Evolutionary conservation across 1,140 invertebrate genomes (phyloP), one percentile per base, ranked within the genome.

Genomic region (Ladona fulva): DNA sequence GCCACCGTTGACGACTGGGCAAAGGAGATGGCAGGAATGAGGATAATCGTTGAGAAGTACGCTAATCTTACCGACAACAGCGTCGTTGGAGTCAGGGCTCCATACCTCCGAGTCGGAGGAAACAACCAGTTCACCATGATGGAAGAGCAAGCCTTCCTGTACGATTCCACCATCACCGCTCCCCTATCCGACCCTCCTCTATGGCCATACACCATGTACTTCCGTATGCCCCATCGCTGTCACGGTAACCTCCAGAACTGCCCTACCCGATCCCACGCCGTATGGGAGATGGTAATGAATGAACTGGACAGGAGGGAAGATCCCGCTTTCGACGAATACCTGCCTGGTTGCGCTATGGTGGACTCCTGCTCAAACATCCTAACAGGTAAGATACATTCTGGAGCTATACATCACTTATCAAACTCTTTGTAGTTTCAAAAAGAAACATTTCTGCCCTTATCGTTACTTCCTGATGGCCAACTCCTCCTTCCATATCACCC

Each of bases 251-350:
- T 95, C 37, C 95, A 97, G 84, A 95, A 93, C 82, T 97, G 95
- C 83, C 96, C 95, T 19, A 96, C 95, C 0, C 91, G 95, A 83
- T 82, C 83, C 80, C 95, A 97, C 84, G 95, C 95, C 25, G 95
- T 97, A 14, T 97, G 96, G 96, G 96, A 97, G 86, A 97, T 97
- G 94, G 95, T 97, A n/a, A 95, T 97, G 93, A 97, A 97, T 84
- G 95, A 97, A 84, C 85, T 97, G 81, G 95, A 97, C 86, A 89
- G 95, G 79, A 90, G 96, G 79, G 96, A 97, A 85, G 95, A 97
- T 83, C 95, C 95, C 0, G 91, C 88, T 79, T 95, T 95, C 82
- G 95, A 97, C 83, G 95, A 97, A 84, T 94, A 95, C 81, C 86
- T 97, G 3, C 94, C 95, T 3, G 96, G 96, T 74, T 98, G 96